Conservation (phyloP, 2,797 vertebrate genomes). For the Sebastiscus albofasciatus region DNA sequence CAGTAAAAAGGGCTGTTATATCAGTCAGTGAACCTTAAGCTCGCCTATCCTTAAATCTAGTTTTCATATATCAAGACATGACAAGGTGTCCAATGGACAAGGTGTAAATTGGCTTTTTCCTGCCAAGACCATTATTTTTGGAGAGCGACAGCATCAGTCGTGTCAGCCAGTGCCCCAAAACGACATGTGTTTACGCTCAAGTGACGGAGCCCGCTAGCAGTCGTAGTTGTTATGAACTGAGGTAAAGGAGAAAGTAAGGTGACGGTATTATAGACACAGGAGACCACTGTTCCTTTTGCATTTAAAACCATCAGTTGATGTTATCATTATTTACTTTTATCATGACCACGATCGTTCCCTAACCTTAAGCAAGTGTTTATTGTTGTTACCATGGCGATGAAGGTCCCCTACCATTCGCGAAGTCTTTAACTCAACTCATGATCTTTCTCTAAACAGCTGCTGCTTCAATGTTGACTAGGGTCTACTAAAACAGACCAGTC, state of each 20-base stretch:
- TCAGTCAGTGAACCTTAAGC: neutral
- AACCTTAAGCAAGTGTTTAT: neutral
- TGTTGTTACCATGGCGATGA: neutral
- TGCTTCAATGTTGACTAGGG: neutral
- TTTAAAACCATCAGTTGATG: neutral
- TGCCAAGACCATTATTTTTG: neutral
- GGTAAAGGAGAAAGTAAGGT: neutral
- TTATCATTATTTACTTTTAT: neutral
- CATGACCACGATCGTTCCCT: neutral
- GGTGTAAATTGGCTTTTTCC: neutral
- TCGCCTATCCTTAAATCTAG: neutral
- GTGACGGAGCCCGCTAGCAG: neutral
- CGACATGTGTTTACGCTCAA: neutral
- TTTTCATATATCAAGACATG: neutral
- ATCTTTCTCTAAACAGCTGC: neutral
- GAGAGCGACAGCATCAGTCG: neutral
- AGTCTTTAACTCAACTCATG: neutral
- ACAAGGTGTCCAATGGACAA: neutral
- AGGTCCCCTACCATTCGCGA: neutral
- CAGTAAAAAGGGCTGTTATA: neutral
- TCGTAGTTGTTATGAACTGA: neutral
- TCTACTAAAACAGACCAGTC: neutral
- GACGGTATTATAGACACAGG: neutral
- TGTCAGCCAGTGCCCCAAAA: neutral
- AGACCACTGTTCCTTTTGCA: neutral